Percentiles rank a stretch among this genome's conserved stretches.
phyloP scores from a whole-genome alignment of 2,888 invertebrate species.

The Drosophila austrosaltans region DNA sequence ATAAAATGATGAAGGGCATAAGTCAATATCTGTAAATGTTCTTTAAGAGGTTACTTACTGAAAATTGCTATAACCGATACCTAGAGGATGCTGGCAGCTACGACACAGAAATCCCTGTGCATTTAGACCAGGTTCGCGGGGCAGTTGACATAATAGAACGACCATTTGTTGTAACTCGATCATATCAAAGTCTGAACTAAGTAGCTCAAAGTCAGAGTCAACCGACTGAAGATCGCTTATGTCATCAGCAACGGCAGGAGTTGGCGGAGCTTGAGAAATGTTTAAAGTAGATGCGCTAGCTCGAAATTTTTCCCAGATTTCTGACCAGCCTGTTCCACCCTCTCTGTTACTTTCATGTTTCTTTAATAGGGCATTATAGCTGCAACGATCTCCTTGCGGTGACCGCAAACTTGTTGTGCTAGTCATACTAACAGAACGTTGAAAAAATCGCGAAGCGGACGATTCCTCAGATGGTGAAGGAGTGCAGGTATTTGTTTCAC shows the following conservation, averaged over 20 bases:
- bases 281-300: conserved; percentile 51
- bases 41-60: conserved; percentile 54
- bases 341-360: conserved; percentile 81
- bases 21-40: neutral
- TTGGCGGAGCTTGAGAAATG: conserved; percentile 39
- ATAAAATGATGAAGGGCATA: conserved; percentile 38
- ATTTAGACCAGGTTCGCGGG: conserved; percentile 92
- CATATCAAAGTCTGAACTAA: conserved; percentile 85
- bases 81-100: conserved; percentile 85
- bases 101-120: conserved; percentile 94
- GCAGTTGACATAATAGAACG: conserved; percentile 87
- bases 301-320: conserved; percentile 85
- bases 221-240: conserved; percentile 55
- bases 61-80: conserved; percentile 85
- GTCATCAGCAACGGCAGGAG: conserved; percentile 47
- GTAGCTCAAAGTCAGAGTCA: conserved; percentile 86
- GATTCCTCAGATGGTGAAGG: conserved; percentile 56
- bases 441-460: conserved; percentile 51
- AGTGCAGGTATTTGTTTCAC: conserved; percentile 57
- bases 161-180: conserved; percentile 86
- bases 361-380: conserved; percentile 81
- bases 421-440: conserved; percentile 81
- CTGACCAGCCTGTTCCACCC: conserved; percentile 83
- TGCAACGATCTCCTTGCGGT: conserved; percentile 77
- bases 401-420: conserved; percentile 78